Evolutionary conservation across 1,140 invertebrate species (phyloP).

Genomic region (Matsumurasca onukii): DNA sequence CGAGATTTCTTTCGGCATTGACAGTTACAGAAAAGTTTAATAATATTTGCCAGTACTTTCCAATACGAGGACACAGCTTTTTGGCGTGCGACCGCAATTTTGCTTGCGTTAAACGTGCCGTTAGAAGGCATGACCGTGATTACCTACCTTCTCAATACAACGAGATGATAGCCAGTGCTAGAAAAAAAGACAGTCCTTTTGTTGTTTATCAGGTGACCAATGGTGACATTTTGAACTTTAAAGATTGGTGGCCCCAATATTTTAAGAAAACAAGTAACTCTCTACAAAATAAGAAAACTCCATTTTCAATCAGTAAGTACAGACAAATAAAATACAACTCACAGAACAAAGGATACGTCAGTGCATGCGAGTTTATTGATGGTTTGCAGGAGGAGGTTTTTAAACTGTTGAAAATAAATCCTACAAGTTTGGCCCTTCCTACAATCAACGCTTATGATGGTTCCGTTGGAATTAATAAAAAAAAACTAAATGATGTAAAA

Average conservation of each 20-base stretch:
- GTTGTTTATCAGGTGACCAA: not conserved
- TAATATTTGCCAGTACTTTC: conserved; percentile 33
- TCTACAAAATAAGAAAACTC: not conserved
- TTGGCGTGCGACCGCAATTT: conserved; percentile 32
- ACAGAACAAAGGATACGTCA: conserved; percentile 1
- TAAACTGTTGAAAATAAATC: not conserved
- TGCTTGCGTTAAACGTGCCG: conserved; percentile 24
- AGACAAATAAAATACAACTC: not conserved
- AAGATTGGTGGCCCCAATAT: not conserved
- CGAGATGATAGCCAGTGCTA: not conserved
- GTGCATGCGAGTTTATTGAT: conserved; percentile 4
- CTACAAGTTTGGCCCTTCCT: not conserved
- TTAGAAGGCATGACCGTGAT: conserved; percentile 30
- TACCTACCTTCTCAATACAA: conserved; percentile 4
- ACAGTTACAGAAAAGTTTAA: conserved; percentile 32
- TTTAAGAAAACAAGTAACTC: not conserved
- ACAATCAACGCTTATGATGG: not conserved
- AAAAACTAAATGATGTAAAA: conserved; percentile 15
- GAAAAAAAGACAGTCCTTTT: not conserved
- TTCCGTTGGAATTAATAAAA: not conserved
- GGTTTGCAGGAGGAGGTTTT: not conserved
- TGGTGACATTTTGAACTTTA: not conserved
- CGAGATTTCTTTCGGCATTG: conserved; percentile 32
- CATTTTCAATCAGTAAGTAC: not conserved
- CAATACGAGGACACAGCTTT: conserved; percentile 36